A percentile compares a stretch with the other conserved stretches of the same genome.
These are phyloP conservation scores for Eupeodes latifasciatus DNA, from an alignment of 2,888 invertebrate species.

Conservation along the genomic window DNA sequence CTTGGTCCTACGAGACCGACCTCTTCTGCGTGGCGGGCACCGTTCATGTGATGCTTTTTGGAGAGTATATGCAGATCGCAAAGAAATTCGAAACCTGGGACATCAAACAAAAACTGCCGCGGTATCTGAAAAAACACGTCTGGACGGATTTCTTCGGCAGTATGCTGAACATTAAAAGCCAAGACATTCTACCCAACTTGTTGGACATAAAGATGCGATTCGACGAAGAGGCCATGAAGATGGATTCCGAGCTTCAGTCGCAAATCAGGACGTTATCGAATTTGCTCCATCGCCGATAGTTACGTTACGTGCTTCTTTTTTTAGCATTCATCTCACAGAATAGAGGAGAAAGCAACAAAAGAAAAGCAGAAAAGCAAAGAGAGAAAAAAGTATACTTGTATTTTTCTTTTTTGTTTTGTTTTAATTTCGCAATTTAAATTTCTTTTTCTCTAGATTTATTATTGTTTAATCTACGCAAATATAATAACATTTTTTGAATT, in stretches of 20 bases:
- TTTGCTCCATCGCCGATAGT: conserved; percentile 83
- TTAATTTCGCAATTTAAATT: conserved; percentile 17
- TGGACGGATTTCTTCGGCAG: conserved; percentile 94
- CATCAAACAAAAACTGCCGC: conserved; percentile 89
- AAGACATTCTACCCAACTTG: conserved; percentile 90
- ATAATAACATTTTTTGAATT: conserved; percentile 30
- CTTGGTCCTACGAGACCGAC: conserved; percentile 98
- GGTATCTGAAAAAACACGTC: conserved; percentile 90
- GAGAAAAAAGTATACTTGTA: conserved; percentile 37
- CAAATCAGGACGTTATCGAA: conserved; percentile 84
- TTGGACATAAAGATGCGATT: conserved; percentile 81
- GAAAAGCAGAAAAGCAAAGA: conserved; percentile 10
- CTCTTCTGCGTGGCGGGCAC: conserved; percentile 95
- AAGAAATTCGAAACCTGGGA: conserved; percentile 88
- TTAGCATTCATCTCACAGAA: conserved; percentile 44
- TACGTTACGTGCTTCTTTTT: conserved; percentile 8
- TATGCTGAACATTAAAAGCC: conserved; percentile 92
- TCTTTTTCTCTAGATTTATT: conserved; percentile 23
- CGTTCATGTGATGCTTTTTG: conserved; percentile 94
- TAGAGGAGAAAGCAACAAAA: conserved; percentile 19
- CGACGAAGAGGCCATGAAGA: conserved; percentile 82
- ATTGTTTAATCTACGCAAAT: conserved; percentile 40
- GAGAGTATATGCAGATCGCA: conserved; percentile 94
- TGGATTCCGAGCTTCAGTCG: conserved; percentile 84
- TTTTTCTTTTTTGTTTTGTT: conserved; percentile 43